phyloP scores from a whole-genome alignment of 2,113 vertebrate genomes.

The Butorides virescens region DNA sequence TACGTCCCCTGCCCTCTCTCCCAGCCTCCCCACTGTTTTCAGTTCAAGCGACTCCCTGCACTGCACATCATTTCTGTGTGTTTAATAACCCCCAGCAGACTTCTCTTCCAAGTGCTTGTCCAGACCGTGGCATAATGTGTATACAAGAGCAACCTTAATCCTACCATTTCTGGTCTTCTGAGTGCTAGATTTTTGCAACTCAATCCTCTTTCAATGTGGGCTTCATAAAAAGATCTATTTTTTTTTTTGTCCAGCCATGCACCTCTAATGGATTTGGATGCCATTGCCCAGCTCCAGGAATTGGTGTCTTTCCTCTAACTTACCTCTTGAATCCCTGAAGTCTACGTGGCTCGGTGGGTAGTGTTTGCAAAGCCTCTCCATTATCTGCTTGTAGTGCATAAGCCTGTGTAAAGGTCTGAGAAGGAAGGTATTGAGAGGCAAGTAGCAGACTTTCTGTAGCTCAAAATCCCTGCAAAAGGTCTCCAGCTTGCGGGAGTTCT shows the following conservation, averaged over 20 bases:
- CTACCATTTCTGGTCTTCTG: not conserved
- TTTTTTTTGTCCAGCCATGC: not conserved
- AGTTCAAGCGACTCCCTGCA: not conserved
- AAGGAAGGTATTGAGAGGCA: constrained; percentile 94
- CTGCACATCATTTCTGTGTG: not conserved
- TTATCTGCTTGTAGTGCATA: constrained; percentile 96
- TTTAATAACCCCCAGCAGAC: not conserved
- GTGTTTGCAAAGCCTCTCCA: constrained; percentile 95
- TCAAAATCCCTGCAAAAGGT: constrained; percentile 91
- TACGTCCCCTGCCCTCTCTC: not conserved
- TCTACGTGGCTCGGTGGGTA: constrained; percentile 86
- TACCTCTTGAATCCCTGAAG: constrained; percentile 95
- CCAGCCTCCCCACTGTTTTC: not conserved
- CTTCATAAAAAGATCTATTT: not conserved
- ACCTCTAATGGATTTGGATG: not conserved
- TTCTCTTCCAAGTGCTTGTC: not conserved
- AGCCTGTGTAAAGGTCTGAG: constrained; percentile 95
- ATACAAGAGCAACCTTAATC: not conserved
- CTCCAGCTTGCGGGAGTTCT: constrained; percentile 84
- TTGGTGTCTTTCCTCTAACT: not conserved
- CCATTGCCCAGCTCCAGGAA: not conserved
- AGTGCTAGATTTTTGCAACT: not conserved
- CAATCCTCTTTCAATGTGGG: not conserved
- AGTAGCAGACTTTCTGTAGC: constrained; percentile 95
- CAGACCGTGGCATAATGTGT: not conserved